Conservation (phyloP, 1,140 invertebrate genomes). For the Metaphire vulgaris region DNA sequence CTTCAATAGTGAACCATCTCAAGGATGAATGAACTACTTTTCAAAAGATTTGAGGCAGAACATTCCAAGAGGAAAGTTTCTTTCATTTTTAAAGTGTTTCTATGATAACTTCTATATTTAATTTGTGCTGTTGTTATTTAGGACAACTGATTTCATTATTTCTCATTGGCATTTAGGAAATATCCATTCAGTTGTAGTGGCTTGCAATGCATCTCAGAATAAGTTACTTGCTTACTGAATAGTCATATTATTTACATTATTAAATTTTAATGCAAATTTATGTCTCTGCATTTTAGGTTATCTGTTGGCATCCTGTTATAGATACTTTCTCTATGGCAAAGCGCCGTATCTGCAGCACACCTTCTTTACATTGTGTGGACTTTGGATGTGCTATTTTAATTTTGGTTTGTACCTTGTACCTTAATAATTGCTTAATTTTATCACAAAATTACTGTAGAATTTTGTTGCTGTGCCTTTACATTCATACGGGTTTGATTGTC, state of each 20-base stretch:
- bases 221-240: background rate
- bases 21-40: no score
- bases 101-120: background rate
- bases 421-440: no score
- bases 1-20: no score
- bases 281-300: slow-evolving; percentile 61
- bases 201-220: background rate
- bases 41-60: no score
- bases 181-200: background rate
- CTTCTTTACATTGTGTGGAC: slow-evolving; percentile 66
- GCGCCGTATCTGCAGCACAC: slow-evolving; percentile 61
- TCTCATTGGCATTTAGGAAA: background rate
- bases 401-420: slow-evolving; percentile 64
- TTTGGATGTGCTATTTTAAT: slow-evolving; percentile 70
- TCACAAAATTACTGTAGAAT: no score
- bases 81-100: no score
- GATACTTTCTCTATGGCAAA: slow-evolving; percentile 57
- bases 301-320: slow-evolving; percentile 67
- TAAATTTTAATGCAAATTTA: background rate
- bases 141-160: background rate
- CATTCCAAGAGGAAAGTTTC: no score
- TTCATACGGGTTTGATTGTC: background rate
- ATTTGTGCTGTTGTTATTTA: background rate
- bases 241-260: background rate
- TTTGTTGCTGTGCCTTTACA: slow-evolving; percentile 4